Evolutionary conservation across 2,113 vertebrate species (phyloP).

Genomic region (Aspiorhynchus laticeps): DNA sequence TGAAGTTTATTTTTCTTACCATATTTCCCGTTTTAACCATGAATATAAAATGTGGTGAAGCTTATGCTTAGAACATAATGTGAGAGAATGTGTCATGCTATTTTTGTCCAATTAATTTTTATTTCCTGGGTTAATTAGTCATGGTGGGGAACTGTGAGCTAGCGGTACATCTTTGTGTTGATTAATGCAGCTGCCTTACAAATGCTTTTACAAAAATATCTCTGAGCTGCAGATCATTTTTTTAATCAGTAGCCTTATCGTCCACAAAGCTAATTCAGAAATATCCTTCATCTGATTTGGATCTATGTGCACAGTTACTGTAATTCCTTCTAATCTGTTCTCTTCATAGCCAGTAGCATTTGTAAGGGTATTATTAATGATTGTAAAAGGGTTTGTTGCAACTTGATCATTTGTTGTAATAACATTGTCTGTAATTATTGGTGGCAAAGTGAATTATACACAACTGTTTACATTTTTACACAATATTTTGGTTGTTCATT

Average conservation of each 20-base stretch:
- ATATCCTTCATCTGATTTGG: not conserved
- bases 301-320: not conserved
- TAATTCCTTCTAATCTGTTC: not conserved
- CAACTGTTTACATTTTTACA: not conserved
- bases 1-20: not conserved
- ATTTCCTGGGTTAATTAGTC: not conserved
- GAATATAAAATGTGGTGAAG: not conserved
- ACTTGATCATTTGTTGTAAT: not conserved
- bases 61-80: conserved; percentile 6
- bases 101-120: conserved; percentile 2
- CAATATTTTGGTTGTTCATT: not conserved
- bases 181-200: not conserved
- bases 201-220: conserved; percentile 12
- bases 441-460: not conserved
- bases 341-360: not conserved
- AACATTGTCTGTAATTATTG: not conserved
- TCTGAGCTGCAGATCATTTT: not conserved
- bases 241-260: not conserved
- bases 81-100: not conserved
- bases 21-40: not conserved
- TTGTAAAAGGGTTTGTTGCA: not conserved
- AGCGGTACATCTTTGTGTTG: not conserved
- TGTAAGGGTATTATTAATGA: not conserved
- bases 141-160: conserved; percentile 13
- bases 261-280: not conserved